A percentile compares a stretch with the other conserved stretches of the same genome.
phyloP scores from a whole-genome alignment of 2,888 invertebrate species.

The Drosophila flavopinicola region DNA sequence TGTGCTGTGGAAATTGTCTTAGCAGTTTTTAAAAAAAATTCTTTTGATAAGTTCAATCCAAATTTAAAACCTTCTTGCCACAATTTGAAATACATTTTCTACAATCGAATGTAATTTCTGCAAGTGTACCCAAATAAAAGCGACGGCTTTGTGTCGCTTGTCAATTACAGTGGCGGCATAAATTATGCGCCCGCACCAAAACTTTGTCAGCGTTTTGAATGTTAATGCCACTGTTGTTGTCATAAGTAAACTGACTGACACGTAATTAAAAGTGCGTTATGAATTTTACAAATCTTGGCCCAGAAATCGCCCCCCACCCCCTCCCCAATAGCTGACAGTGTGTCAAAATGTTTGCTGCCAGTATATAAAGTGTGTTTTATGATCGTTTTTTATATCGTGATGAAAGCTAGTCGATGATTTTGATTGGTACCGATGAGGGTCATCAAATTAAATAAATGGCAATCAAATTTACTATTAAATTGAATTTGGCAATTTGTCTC shows the following conservation, averaged over 20 bases:
- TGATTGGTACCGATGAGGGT: constrained; percentile 32
- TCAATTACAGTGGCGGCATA: constrained; percentile 57
- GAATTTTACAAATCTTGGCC: constrained; percentile 31
- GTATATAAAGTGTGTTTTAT: neutral
- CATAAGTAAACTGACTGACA: constrained; percentile 62
- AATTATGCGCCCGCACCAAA: constrained; percentile 39
- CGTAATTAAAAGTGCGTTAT: constrained; percentile 66
- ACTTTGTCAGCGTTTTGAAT: constrained; percentile 49
- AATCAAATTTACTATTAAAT: constrained; percentile 76
- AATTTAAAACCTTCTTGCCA: too few species aligned
- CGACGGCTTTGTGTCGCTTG: constrained; percentile 13
- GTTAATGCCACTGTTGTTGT: constrained; percentile 50
- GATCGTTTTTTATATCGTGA: neutral
- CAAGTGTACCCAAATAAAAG: constrained; percentile 1
- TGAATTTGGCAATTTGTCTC: constrained; percentile 77
- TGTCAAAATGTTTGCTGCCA: constrained; percentile 21
- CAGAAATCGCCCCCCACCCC: too few species aligned
- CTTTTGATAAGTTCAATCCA: too few species aligned
- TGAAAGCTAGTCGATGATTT: constrained; percentile 31
- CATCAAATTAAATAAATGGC: constrained; percentile 76
- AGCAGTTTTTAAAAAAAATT: too few species aligned
- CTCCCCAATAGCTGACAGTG: constrained; percentile 31
- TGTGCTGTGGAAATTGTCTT: too few species aligned
- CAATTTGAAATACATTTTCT: too few species aligned
- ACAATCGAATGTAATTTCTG: neutral